Base-by-base conservation (phyloP, 2,888 invertebrate species). In the Linnaemya tessellans region DNA sequence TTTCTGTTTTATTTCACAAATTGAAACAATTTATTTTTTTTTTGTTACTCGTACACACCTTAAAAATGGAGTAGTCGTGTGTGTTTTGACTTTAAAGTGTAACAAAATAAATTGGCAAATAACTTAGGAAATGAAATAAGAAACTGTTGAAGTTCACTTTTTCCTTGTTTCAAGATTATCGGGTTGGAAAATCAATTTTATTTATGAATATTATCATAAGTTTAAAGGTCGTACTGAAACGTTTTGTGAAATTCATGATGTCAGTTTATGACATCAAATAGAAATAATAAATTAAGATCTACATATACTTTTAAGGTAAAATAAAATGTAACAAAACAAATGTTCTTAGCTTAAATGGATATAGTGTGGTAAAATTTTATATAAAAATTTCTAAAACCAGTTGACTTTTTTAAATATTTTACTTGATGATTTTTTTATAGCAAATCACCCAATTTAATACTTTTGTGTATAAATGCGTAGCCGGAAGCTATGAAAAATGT, bases 11-110 rank as follows among this genome's bases (percentile, higher is more conserved):
- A 20, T 68, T 67, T 18, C 56, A 46, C 15, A 64, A 64, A 11
- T 60, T 68, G 20, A 15, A 43, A 43, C n/a, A n/a, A 38, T 43
- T n/a, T n/a, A n/a, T n/a, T 35, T 65, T 46, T 77, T 58, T 56
- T 56, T 46, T 71, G 20, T 35, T 65, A 51, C 3, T 35, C 15
- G 20, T 41, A 38, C 71, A 43, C 80, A 65, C 73, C 73, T 80
- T 74, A 25, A 30, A 80, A 51, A 30, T 67, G 18, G 30, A 67
- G 49, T 74, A n/a, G n/a, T n/a, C n/a, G n/a, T n/a, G 20, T 80
- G 73, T 67, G 80, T 20, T 15, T 41, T 67, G 80, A 41, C 4
- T 80, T 64, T 67, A 80, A 80, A 73, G 15, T 30, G 20, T 38
- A 62, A 75, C 22, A 13, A 60, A 13, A 41, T 62, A 51, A 62